Percentiles rank a stretch among this genome's conserved stretches.
These are phyloP conservation scores for Mastigias papua DNA, from an alignment of 30 jellyfish, hydroid and myxozoan species.

Conservation along the genomic window DNA sequence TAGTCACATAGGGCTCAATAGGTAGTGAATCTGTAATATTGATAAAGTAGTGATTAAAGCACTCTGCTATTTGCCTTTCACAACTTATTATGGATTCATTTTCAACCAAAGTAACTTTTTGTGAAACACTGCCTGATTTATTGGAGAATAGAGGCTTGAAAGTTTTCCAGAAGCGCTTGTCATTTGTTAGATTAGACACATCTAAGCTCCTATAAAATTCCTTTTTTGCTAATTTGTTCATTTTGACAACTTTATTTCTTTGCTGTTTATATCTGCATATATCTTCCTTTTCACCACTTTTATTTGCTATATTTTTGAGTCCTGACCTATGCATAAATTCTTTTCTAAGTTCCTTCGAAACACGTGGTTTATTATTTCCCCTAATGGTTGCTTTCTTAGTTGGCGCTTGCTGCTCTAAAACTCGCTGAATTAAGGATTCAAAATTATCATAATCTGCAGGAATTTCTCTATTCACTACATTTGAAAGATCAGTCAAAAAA, in stretches of 20 bases:
- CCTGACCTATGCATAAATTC: neutral
- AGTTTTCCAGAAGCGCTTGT: constrained; percentile 17
- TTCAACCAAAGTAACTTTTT: neutral
- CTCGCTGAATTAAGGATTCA: neutral
- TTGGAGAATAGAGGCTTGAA: constrained; percentile 12
- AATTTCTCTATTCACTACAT: neutral
- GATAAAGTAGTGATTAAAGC: constrained; percentile 22
- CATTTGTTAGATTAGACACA: neutral
- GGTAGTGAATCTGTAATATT: constrained; percentile 17
- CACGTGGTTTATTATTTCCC: neutral
- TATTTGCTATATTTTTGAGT: neutral
- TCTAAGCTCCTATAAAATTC: neutral
- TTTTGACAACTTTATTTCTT: constrained; percentile 13
- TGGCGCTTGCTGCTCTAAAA: neutral
- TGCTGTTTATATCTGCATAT: constrained; percentile 8
- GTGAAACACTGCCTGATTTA: neutral
- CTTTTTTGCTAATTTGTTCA: constrained; percentile 2
- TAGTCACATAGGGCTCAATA: no score
- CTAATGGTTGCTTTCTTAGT: neutral
- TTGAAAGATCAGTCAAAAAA: neutral
- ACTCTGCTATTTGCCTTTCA: constrained; percentile 8
- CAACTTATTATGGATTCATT: neutral
- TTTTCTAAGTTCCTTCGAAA: neutral
- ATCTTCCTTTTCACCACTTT: neutral
- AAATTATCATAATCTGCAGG: neutral